phyloP scores from a whole-genome alignment of 2,888 invertebrate species.

The Patella depressa region DNA sequence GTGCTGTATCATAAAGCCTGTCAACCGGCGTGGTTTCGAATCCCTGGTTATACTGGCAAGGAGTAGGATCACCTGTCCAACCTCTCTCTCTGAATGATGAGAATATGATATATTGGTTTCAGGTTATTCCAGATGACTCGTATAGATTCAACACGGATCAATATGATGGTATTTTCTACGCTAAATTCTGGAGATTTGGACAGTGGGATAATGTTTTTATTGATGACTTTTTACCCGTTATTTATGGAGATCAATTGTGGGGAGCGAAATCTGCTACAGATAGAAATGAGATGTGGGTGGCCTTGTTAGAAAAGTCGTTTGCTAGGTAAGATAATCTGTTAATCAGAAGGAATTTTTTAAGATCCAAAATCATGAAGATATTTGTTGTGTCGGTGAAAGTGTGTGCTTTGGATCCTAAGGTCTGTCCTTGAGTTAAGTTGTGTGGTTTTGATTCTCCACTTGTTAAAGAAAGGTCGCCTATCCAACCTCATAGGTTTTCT shows the following conservation, averaged over 20 bases:
- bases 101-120: conserved; percentile 1
- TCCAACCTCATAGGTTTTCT: no score
- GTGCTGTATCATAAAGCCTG: no score
- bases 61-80: no score
- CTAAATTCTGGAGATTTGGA: conserved; percentile 64
- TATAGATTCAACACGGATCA: conserved; percentile 47
- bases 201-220: conserved; percentile 62
- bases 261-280: conserved; percentile 61
- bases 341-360: no score
- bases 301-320: conserved; percentile 65
- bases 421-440: no score
- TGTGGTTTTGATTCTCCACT: no score
- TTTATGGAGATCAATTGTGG: conserved; percentile 48
- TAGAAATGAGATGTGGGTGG: conserved; percentile 63
- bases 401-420: no score
- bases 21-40: no score
- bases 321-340: conserved; percentile 51
- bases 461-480: no score
- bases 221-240: conserved; percentile 62
- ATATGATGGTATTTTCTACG: conserved; percentile 58
- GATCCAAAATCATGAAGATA: no score
- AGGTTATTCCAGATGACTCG: conserved; percentile 61
- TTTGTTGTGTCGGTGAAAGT: no score
- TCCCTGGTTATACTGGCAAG: no score
- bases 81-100: not conserved